These are phyloP conservation scores for Halcyon chelicuti DNA, from an alignment of 2,797 vertebrate species.

Conservation along the genomic window DNA sequence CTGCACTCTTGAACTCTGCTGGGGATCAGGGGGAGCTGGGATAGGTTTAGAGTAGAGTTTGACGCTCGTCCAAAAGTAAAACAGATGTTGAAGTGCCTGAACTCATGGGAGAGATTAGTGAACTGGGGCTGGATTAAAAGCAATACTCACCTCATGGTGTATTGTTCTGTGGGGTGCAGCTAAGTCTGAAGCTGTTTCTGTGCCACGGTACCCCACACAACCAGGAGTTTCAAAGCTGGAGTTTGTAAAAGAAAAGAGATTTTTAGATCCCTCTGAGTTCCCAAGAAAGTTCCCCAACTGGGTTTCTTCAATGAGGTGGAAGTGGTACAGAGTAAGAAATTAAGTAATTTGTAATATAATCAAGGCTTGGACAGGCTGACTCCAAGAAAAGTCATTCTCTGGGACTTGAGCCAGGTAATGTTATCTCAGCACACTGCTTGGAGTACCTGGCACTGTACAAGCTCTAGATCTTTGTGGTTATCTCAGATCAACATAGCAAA, in stretches of 20 bases:
- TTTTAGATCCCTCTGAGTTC: not conserved
- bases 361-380: not conserved
- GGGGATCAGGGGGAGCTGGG: not conserved
- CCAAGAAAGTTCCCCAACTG: not conserved
- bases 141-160: not conserved
- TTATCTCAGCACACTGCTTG: conserved; percentile 23
- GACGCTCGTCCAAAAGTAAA: not conserved
- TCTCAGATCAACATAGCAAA: conserved; percentile 29
- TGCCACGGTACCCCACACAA: not conserved
- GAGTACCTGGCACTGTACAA: conserved; percentile 46
- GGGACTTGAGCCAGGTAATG: conserved; percentile 29
- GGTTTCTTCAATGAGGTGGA: not conserved
- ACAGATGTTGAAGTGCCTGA: conserved; percentile 10
- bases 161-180: not conserved
- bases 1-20: conserved; percentile 25
- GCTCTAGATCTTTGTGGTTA: conserved; percentile 24
- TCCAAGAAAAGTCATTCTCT: conserved; percentile 22
- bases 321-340: not conserved
- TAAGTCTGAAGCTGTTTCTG: not conserved
- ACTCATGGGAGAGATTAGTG: not conserved
- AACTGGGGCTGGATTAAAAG: not conserved
- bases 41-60: not conserved
- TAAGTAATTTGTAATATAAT: conserved; percentile 4
- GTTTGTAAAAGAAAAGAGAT: not conserved
- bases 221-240: not conserved